Percentiles rank a stretch among this genome's conserved stretches.
phyloP scores from a whole-genome alignment of 2,888 invertebrate genomes.

The Caenorhabditis drosophilae region DNA sequence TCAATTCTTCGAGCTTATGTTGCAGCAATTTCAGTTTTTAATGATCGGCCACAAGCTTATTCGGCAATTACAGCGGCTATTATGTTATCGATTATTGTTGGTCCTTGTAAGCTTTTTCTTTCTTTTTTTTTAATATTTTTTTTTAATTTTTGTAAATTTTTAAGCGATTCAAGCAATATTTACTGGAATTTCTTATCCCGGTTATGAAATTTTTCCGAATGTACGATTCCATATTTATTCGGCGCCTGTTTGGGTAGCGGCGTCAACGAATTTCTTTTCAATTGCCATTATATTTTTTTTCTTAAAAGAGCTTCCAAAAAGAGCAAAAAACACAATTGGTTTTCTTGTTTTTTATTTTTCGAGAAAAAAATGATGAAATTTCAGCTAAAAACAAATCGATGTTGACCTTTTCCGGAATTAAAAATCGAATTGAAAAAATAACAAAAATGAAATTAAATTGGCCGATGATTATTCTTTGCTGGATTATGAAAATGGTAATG shows the following conservation, averaged over 20 bases:
- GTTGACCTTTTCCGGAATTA: constrained; percentile 18
- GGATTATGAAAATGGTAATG: constrained; percentile 38
- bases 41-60: constrained; percentile 42
- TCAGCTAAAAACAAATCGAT: constrained; percentile 20
- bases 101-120: constrained; percentile 35
- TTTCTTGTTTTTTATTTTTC: neutral
- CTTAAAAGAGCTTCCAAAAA: constrained; percentile 34
- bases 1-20: constrained; percentile 45
- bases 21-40: constrained; percentile 32
- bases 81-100: constrained; percentile 45
- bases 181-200: constrained; percentile 38
- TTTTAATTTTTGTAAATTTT: constrained; percentile 10
- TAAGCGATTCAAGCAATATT: constrained; percentile 48
- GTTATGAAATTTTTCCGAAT: constrained; percentile 30
- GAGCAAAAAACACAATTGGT: constrained; percentile 20
- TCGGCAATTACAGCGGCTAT: constrained; percentile 34
- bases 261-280: constrained; percentile 45
- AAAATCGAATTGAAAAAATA: constrained; percentile 14
- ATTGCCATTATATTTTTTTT: constrained; percentile 32
- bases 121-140: neutral
- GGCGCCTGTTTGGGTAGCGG: constrained; percentile 50
- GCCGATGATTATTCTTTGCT: constrained; percentile 45
- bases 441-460: constrained; percentile 36
- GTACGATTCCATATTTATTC: constrained; percentile 48
- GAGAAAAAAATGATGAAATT: constrained; percentile 2